phyloP scores from a whole-genome alignment of 2,888 invertebrate genomes.

The Trissoscelio sp. region DNA sequence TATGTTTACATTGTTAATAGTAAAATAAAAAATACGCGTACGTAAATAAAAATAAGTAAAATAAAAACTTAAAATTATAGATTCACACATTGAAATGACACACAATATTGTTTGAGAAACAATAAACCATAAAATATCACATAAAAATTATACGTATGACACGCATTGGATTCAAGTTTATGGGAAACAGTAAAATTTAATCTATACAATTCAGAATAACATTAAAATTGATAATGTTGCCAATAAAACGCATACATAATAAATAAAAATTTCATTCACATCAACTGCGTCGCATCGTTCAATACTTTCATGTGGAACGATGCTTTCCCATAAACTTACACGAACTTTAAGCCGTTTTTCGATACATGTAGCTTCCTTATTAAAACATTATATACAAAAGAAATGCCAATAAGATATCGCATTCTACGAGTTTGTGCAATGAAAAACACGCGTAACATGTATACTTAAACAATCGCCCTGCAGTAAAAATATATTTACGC shows the following conservation, averaged over 20 bases:
- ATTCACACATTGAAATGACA: slow-evolving; percentile 15
- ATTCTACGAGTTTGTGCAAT: slow-evolving; percentile 66
- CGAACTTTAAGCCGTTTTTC: slow-evolving; percentile 50
- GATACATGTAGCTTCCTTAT: slow-evolving; percentile 49
- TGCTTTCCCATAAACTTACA: slow-evolving; percentile 50
- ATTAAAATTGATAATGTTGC: neutral
- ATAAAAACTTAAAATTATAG: slow-evolving; percentile 19
- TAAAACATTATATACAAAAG: slow-evolving; percentile 62
- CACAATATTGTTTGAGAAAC: slow-evolving; percentile 13
- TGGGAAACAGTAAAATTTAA: slow-evolving; percentile 24
- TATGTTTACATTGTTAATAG: neutral
- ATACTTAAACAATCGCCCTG: slow-evolving; percentile 50
- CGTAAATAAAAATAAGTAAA: slow-evolving; percentile 13
- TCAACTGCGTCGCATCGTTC: slow-evolving; percentile 13
- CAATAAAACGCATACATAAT: no score
- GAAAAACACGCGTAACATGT: slow-evolving; percentile 56
- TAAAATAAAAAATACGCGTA: slow-evolving; percentile 26
- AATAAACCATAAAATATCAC: slow-evolving; percentile 50
- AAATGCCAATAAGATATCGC: slow-evolving; percentile 48
- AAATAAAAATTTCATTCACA: neutral
- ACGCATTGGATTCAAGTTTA: slow-evolving; percentile 35
- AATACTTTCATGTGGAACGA: slow-evolving; percentile 25
- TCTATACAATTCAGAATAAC: neutral
- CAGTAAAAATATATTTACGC: slow-evolving; percentile 37
- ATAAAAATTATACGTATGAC: slow-evolving; percentile 35